Conservation (phyloP, 2,113 vertebrate genomes). For the Mustelus asterias region DNA sequence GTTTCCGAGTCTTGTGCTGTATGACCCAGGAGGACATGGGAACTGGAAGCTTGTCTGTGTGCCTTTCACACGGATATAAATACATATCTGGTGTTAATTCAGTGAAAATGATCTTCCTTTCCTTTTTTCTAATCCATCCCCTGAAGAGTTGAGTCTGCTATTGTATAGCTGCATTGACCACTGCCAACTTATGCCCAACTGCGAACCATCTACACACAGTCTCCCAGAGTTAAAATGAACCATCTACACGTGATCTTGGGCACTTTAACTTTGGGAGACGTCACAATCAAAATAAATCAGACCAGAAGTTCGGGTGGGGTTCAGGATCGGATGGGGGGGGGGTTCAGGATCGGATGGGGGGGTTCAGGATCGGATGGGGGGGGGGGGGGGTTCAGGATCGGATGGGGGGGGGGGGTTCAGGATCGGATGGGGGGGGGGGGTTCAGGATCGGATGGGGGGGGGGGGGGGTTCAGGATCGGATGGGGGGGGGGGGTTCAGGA, state of each 20-base stretch:
- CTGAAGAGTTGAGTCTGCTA: not conserved
- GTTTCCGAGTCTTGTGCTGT: conserved; percentile 66
- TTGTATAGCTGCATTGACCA: not conserved
- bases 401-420: too few species aligned
- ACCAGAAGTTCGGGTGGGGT: too few species aligned
- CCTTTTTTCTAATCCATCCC: not conserved
- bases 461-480: too few species aligned
- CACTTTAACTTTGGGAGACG: not conserved
- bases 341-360: too few species aligned
- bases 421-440: too few species aligned
- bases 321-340: too few species aligned
- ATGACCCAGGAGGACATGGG: conserved; percentile 70
- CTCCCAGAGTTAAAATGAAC: too few species aligned
- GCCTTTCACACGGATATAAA: conserved; percentile 48
- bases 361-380: too few species aligned
- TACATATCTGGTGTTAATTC: not conserved
- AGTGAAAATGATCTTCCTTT: not conserved
- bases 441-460: too few species aligned
- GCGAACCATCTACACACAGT: not conserved
- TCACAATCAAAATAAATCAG: not conserved
- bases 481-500: too few species aligned
- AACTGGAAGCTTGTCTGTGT: conserved; percentile 66
- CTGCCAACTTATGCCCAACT: not conserved
- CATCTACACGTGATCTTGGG: not conserved
- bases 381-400: too few species aligned